phyloP scores from a whole-genome alignment of 2,888 invertebrate genomes.

The Plagodis dolabraria region DNA sequence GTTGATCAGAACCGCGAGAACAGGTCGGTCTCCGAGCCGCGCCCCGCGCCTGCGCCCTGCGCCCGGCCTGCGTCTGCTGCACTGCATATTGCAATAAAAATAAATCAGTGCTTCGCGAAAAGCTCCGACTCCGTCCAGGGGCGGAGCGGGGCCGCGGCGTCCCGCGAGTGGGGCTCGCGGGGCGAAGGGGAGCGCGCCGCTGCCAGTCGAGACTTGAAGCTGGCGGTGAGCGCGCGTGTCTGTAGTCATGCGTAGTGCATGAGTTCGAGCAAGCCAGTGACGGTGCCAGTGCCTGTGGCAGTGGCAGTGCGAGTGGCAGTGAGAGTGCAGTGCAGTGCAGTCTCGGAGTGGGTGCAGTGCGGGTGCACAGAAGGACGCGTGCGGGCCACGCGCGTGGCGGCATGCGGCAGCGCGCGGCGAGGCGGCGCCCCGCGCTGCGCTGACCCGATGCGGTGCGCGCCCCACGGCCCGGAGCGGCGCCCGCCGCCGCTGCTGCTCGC shows the following conservation, averaged over 20 bases:
- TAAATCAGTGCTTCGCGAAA: constrained; percentile 58
- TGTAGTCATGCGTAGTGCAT: too few relatives aligned
- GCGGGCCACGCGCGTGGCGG: constrained; percentile 37
- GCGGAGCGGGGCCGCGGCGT: constrained; percentile 32
- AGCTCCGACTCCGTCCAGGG: constrained; percentile 47
- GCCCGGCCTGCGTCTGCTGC: not conserved
- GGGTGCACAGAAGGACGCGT: constrained; percentile 25
- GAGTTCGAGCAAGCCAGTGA: constrained; percentile 44
- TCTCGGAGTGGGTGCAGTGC: constrained; percentile 32
- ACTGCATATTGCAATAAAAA: constrained; percentile 55
- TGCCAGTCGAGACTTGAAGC: constrained; percentile 35
- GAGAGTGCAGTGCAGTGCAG: constrained; percentile 19
- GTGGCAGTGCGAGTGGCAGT: not conserved
- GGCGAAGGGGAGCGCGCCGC: constrained; percentile 51
- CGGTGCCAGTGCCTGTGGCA: not conserved
- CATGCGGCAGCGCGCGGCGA: constrained; percentile 60
- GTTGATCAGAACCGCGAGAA: constrained; percentile 2
- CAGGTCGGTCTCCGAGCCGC: constrained; percentile 3
- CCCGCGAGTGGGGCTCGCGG: constrained; percentile 36
- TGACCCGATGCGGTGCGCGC: constrained; percentile 69
- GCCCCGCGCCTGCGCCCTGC: not conserved
- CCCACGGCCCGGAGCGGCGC: constrained; percentile 71
- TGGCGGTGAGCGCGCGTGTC: not conserved
- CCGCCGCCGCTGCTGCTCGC: constrained; percentile 71
- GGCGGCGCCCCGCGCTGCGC: constrained; percentile 56